A percentile compares a stretch with the other conserved stretches of the same genome.
These are phyloP conservation scores for Linnaemya tessellans DNA, from an alignment of 2,888 invertebrate species.

Conservation along the genomic window DNA sequence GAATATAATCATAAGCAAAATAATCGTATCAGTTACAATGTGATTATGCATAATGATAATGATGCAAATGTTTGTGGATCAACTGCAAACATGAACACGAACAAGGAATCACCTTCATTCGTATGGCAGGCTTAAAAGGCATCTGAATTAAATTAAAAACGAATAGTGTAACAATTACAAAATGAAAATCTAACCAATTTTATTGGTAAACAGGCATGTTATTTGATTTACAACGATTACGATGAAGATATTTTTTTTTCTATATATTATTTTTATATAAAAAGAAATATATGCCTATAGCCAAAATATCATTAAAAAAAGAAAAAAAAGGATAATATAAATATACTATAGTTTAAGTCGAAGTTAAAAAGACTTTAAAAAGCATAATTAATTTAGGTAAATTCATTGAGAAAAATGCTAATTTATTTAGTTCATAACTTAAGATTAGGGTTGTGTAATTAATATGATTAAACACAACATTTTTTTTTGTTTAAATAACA, in stretches of 20 bases:
- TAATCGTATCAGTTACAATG: conserved; percentile 4
- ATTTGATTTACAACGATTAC: conserved; percentile 10
- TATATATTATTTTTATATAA: conserved; percentile 23
- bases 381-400: conserved; percentile 34
- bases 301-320: conserved; percentile 41
- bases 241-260: background rate
- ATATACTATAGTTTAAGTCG: conserved; percentile 37
- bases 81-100: background rate
- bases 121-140: conserved; percentile 3
- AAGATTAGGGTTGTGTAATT: conserved; percentile 40
- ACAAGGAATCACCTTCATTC: conserved; percentile 12
- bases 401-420: conserved; percentile 25
- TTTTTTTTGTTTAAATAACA: background rate
- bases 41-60: conserved; percentile 31
- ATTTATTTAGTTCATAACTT: conserved; percentile 32
- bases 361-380: conserved; percentile 54
- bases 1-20: conserved; percentile 34
- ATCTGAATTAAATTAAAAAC: background rate
- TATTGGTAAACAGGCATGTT: conserved; percentile 19
- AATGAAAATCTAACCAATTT: background rate
- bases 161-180: conserved; percentile 2
- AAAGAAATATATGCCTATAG: conserved; percentile 21
- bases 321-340: conserved; percentile 4
- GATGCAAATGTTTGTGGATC: background rate
- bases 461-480: conserved; percentile 36